A percentile compares a stretch with the other conserved stretches of the same genome.
Evolutionary conservation across 2,797 vertebrate species (phyloP).

Genomic region (Kryptopterus vitreolus): DNA sequence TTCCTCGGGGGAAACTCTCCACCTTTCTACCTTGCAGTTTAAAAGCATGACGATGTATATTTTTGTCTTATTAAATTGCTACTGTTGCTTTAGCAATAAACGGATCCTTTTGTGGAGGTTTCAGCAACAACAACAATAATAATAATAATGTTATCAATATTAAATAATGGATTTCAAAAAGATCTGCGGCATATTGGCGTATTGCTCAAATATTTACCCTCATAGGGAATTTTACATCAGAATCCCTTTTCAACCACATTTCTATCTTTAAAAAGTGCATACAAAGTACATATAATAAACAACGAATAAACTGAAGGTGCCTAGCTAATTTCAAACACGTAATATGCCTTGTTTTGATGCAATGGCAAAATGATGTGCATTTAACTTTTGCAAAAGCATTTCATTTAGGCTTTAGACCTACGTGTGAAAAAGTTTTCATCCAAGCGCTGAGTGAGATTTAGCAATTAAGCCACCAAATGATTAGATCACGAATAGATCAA

Average conservation of each 20-base stretch:
- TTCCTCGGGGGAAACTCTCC: background rate
- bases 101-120: no score
- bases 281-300: no score
- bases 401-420: background rate
- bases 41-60: no score
- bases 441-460: background rate
- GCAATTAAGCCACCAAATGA: slow-evolving; percentile 19
- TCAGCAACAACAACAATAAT: no score
- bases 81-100: no score
- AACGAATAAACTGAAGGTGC: background rate
- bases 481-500: slow-evolving; percentile 21
- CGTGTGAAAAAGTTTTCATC: background rate
- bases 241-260: background rate
- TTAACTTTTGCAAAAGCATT: background rate
- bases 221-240: background rate
- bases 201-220: background rate
- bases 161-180: background rate
- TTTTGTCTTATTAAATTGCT: no score
- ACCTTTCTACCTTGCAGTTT: background rate
- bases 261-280: no score
- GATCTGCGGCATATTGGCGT: no score
- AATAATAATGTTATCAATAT: no score
- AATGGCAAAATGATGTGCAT: background rate
- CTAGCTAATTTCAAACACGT: background rate
- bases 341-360: background rate